Base-by-base conservation (phyloP, 1,140 invertebrate genomes). In the Drosophila sucinea region DNA sequence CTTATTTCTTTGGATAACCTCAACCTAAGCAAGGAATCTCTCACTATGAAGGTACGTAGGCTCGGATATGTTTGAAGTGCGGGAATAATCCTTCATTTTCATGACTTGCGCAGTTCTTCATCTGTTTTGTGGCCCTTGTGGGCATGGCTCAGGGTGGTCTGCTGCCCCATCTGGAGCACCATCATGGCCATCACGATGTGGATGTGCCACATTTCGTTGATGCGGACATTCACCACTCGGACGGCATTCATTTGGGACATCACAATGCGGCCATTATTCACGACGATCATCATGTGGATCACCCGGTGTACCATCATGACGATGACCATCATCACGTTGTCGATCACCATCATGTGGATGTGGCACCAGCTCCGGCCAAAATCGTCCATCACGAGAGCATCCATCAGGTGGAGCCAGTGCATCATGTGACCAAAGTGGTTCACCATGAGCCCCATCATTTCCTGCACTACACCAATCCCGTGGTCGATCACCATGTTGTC, bases 1-100 rank as follows among this genome's bases (percentile, higher is more conserved):
- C 64, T 65, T 73, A 60, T 63, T 60, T 47, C 78, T 87, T 89
- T 81, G 86, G 86, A 90, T 87, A 70, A 67, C 47, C 60, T 71
- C 65, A 75, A 74, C 76, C 57, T 60, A 91, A 91, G 78, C 72
- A 70, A 75, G 90, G 86, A 91, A 91, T 91, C 83, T 81, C 79
- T n/a, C 75, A 62, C 11, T 82, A 91, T 91, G 90, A 91, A 91
- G 90, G 90, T 91, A 60, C 25, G 1, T 17, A 4, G 2, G 40
- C 11, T 0, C 1, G 57, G 23, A 57, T 1, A 5, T n/a, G 1
- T 35, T 29, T 27, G 4, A 33, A 29, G 10, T 56, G 6, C 7
- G 10, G 10, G 35, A 10, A n/a, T 47, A 32, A 44, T 30, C 41
- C 35, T 35, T 35, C 33, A 8, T 35, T 6, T 6, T 11, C 8